Conservation (phyloP, 2,888 invertebrate species). For the Caenorhabditis sp. region DNA sequence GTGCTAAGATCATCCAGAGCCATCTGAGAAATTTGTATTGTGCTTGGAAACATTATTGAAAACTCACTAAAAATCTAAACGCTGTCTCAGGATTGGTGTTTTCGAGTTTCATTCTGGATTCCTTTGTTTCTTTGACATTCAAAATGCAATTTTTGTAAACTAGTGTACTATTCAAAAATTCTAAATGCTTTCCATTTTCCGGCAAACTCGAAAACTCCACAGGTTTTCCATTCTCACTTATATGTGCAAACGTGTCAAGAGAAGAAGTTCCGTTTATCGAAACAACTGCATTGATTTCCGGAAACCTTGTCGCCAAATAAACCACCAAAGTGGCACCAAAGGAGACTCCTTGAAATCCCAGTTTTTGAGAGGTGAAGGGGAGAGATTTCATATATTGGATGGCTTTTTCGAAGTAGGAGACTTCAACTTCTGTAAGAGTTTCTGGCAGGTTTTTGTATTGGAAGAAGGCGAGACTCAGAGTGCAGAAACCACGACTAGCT, state of each 20-base stretch:
- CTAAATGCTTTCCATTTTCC: constrained; percentile 4
- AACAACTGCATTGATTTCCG: constrained; percentile 17
- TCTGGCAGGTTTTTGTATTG: constrained; percentile 25
- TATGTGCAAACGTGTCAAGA: constrained; percentile 17
- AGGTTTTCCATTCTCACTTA: constrained; percentile 8
- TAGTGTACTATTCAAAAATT: constrained; percentile 20
- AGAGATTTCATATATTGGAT: constrained; percentile 22
- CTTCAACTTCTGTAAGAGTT: constrained; percentile 9
- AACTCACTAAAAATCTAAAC: constrained; percentile 28
- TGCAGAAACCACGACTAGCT: constrained; percentile 30
- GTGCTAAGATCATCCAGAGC: constrained; percentile 32
- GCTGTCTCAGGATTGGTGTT: constrained; percentile 8
- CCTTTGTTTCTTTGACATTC: constrained; percentile 9
- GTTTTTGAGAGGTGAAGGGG: constrained; percentile 10
- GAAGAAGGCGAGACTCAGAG: constrained; percentile 28
- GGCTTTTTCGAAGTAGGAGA: constrained; percentile 34
- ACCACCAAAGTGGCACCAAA: constrained; percentile 25
- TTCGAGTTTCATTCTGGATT: constrained; percentile 13
- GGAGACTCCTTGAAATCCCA: constrained; percentile 37
- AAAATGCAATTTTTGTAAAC: constrained; percentile 15
- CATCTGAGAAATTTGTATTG: too few species aligned
- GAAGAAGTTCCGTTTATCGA: constrained; percentile 29
- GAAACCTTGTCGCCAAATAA: constrained; percentile 23
- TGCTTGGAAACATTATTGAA: too few species aligned
- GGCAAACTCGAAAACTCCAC: neutral